Percentiles rank a stretch among this genome's conserved stretches.
Conservation (phyloP, 2,797 vertebrate species). For the Pteronotus mesoamericanus region DNA sequence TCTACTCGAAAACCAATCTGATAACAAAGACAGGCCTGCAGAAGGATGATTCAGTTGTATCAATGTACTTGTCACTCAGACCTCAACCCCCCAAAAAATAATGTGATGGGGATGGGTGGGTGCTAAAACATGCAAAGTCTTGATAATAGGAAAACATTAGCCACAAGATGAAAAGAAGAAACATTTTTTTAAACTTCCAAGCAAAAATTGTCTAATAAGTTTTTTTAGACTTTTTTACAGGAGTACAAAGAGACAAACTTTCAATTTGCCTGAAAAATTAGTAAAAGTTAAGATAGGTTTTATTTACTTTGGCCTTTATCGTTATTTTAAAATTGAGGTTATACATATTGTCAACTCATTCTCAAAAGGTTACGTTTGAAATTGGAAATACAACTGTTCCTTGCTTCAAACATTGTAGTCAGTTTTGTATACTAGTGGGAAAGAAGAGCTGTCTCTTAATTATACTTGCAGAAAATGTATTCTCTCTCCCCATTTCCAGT, state of each 20-base stretch:
- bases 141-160: constrained; percentile 83
- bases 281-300: constrained; percentile 36
- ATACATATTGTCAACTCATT: neutral
- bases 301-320: constrained; percentile 16
- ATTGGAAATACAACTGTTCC: neutral
- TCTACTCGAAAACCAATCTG: constrained; percentile 85
- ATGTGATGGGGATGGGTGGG: constrained; percentile 79
- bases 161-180: constrained; percentile 79
- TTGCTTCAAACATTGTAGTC: neutral
- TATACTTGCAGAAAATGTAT: neutral
- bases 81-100: constrained; percentile 76
- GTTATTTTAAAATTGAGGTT: constrained; percentile 36
- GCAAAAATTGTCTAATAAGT: constrained; percentile 24
- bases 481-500: neutral
- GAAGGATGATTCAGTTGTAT: constrained; percentile 85
- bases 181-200: constrained; percentile 47
- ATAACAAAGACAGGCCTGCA: constrained; percentile 83
- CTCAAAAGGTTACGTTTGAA: neutral
- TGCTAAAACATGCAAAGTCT: constrained; percentile 82
- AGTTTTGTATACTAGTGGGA: neutral
- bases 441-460: neutral
- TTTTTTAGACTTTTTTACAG: neutral
- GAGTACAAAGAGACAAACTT: constrained; percentile 19
- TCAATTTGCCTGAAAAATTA: constrained; percentile 38
- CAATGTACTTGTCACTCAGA: constrained; percentile 85